phyloP scores from a whole-genome alignment of 2,888 invertebrate species.

The Alloplasta piceator region DNA sequence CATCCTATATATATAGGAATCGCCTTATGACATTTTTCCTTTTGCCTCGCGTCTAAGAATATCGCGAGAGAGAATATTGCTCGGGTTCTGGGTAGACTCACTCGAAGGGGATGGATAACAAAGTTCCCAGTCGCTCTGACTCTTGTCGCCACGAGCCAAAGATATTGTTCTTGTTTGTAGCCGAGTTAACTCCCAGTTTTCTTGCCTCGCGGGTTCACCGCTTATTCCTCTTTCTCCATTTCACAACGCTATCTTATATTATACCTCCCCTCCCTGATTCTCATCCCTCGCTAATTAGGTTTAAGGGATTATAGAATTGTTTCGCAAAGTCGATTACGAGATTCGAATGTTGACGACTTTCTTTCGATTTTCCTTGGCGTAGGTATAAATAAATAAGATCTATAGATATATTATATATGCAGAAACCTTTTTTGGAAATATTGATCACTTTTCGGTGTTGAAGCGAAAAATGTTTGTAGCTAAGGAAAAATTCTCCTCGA shows the following conservation, averaged over 20 bases:
- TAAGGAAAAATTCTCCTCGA: too few species aligned
- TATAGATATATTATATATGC: too few species aligned
- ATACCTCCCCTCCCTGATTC: constrained; percentile 35
- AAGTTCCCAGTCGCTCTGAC: constrained; percentile 60
- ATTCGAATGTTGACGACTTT: constrained; percentile 68
- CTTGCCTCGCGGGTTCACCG: constrained; percentile 55
- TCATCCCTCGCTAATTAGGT: constrained; percentile 79
- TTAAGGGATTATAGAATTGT: constrained; percentile 82
- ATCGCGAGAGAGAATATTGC: constrained; percentile 28
- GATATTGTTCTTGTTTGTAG: constrained; percentile 81
- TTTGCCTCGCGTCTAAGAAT: constrained; percentile 28
- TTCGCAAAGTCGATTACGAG: constrained; percentile 81
- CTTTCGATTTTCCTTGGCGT: not conserved
- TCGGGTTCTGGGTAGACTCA: constrained; percentile 2
- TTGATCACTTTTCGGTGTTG: too few species aligned
- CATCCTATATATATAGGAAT: not conserved
- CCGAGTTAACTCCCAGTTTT: constrained; percentile 76
- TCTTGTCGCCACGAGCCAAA: constrained; percentile 65
- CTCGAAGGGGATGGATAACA: constrained; percentile 60
- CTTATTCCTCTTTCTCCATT: constrained; percentile 56
- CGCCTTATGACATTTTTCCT: constrained; percentile 43
- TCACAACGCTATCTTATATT: not conserved
- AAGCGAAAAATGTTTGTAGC: too few species aligned
- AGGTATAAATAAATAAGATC: too few species aligned
- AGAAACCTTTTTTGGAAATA: too few species aligned